Percentiles rank a stretch among this genome's conserved stretches.
phyloP scores from a whole-genome alignment of 1,140 invertebrate genomes.

The Stegodyphus dumicola region DNA sequence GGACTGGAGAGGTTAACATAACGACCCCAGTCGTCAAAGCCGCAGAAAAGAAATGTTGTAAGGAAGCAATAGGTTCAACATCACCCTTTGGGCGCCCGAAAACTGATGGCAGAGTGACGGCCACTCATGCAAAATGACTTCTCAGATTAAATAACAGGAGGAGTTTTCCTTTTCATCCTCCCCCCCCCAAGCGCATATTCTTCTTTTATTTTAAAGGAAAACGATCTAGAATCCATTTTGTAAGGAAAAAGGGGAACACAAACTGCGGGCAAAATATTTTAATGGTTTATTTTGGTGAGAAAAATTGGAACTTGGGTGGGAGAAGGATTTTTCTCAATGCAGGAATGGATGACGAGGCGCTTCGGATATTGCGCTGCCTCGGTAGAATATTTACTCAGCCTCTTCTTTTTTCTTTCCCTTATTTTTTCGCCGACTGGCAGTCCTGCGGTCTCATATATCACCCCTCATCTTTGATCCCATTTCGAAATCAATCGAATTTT shows the following conservation, averaged over 20 bases:
- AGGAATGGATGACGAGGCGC: too few relatives aligned
- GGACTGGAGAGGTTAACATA: neutral
- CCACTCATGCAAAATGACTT: neutral
- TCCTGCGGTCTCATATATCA: too few relatives aligned
- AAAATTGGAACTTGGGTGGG: neutral
- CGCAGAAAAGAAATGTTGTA: neutral
- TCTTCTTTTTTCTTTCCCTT: too few relatives aligned
- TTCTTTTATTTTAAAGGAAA: constrained; percentile 10
- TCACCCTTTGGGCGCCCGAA: neutral
- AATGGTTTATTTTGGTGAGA: constrained; percentile 20
- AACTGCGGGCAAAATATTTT: neutral
- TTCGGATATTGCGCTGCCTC: too few relatives aligned
- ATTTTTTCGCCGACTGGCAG: too few relatives aligned
- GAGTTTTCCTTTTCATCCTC: neutral
- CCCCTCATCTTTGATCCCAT: too few relatives aligned
- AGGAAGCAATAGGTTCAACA: neutral
- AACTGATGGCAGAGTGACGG: neutral
- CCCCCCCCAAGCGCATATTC: neutral
- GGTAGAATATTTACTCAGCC: too few relatives aligned
- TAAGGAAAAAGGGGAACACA: neutral
- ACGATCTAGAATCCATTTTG: constrained; percentile 21
- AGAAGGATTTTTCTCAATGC: too few relatives aligned
- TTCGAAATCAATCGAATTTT: too few relatives aligned
- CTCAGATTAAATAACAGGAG: constrained; percentile 1
- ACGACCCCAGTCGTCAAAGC: neutral